Percentiles rank a stretch among this genome's conserved stretches.
Conservation (phyloP, 92 coral and sea anemone species). For the Bergia puertoricense region DNA sequence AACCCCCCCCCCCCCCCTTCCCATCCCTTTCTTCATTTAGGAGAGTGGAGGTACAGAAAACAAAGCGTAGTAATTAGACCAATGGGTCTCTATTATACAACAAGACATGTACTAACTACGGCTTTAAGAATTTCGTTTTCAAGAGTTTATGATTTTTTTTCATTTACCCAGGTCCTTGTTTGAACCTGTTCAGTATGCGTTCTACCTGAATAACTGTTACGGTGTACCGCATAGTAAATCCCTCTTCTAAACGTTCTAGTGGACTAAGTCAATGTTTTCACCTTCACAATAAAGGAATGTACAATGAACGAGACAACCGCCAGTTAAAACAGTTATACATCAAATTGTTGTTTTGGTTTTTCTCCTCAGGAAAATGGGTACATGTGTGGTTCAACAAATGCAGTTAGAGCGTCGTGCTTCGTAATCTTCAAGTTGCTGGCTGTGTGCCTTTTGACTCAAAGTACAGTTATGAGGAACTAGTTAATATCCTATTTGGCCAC, state of each 20-base stretch:
- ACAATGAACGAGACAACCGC: background rate
- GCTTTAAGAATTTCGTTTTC: no score
- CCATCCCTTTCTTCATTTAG: no score
- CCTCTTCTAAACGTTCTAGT: background rate
- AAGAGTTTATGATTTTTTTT: no score
- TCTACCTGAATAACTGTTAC: no score
- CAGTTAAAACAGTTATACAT: background rate
- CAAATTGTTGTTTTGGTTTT: background rate
- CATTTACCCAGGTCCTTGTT: no score
- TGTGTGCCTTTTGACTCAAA: background rate
- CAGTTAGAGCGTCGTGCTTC: slow-evolving; percentile 26
- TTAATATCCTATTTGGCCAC: background rate
- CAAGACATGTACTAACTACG: no score
- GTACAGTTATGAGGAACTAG: background rate
- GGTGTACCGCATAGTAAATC: no score
- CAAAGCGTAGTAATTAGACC: no score
- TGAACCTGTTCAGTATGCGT: no score
- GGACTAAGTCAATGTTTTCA: background rate
- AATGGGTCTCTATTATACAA: no score
- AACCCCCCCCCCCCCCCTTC: no score
- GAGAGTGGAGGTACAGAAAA: no score
- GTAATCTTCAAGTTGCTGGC: slow-evolving; percentile 13
- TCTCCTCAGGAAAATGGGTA: slow-evolving; percentile 30
- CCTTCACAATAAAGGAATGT: background rate
- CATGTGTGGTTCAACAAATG: slow-evolving; percentile 17